Conservation (phyloP, 2,888 invertebrate species). For the Xylota segnis region DNA sequence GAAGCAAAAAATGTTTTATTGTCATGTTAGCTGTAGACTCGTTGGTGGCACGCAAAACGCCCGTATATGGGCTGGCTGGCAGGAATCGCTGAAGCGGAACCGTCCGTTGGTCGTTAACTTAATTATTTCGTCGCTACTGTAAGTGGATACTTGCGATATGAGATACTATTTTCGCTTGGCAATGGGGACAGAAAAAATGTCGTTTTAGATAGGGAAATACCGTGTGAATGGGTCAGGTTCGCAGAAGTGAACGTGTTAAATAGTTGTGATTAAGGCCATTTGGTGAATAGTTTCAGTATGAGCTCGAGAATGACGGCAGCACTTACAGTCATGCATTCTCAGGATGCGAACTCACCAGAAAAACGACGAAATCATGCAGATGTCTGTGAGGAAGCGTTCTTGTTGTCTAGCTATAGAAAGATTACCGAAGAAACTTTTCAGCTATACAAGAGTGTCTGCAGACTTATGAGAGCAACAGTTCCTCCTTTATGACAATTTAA, state of each 20-base stretch:
- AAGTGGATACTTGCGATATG: conserved; percentile 11
- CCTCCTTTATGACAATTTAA: too few relatives aligned
- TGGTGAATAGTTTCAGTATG: too few relatives aligned
- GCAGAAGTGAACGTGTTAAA: not conserved
- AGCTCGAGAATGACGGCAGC: too few relatives aligned
- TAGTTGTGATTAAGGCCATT: not conserved
- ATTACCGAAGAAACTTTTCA: too few relatives aligned
- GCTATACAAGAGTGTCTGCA: too few relatives aligned
- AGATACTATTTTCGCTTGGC: not conserved
- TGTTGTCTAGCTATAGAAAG: too few relatives aligned
- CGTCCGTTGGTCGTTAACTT: conserved; percentile 42
- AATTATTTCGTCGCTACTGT: conserved; percentile 29
- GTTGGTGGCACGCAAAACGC: conserved; percentile 48
- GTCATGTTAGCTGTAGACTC: not conserved
- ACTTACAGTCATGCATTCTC: too few relatives aligned
- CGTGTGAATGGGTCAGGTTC: not conserved
- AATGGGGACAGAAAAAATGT: conserved; percentile 17
- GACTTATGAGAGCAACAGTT: too few relatives aligned
- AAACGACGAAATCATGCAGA: too few relatives aligned
- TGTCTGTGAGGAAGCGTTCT: too few relatives aligned
- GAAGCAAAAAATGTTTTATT: conserved; percentile 37
- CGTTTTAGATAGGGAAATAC: not conserved
- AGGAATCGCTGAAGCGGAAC: conserved; percentile 36
- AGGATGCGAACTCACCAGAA: too few relatives aligned
- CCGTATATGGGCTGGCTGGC: not conserved